Conservation (phyloP, 2,888 invertebrate genomes). For the Patella depressa region DNA sequence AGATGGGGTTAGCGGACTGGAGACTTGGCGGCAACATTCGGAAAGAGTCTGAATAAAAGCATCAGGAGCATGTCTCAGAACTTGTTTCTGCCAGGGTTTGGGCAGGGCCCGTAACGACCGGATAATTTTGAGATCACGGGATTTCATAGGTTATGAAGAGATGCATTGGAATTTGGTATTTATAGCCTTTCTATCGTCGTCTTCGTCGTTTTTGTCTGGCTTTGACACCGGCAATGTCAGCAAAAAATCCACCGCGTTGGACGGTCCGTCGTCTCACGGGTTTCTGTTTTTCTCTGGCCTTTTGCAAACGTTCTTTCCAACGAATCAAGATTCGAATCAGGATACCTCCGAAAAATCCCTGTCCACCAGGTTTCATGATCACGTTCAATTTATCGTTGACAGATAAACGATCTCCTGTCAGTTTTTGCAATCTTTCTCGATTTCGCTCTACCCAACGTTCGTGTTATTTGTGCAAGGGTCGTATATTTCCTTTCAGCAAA, state of each 20-base stretch:
- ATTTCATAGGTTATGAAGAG: too few relatives aligned
- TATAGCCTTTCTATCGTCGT: too few relatives aligned
- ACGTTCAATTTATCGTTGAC: background rate
- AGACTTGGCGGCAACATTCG: too few relatives aligned
- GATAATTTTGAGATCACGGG: too few relatives aligned
- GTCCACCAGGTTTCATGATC: background rate
- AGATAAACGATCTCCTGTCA: background rate
- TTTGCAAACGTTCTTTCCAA: slow-evolving; percentile 5
- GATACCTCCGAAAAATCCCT: background rate
- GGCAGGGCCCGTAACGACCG: too few relatives aligned
- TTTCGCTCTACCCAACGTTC: background rate
- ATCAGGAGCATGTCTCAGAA: too few relatives aligned
- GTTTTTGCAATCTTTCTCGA: background rate
- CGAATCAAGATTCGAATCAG: background rate
- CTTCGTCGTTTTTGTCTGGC: too few relatives aligned
- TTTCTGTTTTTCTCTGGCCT: background rate
- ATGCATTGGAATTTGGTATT: too few relatives aligned
- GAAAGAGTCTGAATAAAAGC: too few relatives aligned
- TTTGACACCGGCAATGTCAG: fast-evolving
- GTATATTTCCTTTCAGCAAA: background rate
- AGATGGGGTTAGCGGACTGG: too few relatives aligned
- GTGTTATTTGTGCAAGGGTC: background rate
- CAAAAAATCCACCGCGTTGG: background rate
- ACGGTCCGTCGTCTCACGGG: background rate
- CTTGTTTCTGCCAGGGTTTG: too few relatives aligned